Evolutionary conservation across 37 sponge, comb jelly and placozoan species (phyloP), one percentile per base, ranked within the genome.

Genomic region (Theonella swinhoei): DNA sequence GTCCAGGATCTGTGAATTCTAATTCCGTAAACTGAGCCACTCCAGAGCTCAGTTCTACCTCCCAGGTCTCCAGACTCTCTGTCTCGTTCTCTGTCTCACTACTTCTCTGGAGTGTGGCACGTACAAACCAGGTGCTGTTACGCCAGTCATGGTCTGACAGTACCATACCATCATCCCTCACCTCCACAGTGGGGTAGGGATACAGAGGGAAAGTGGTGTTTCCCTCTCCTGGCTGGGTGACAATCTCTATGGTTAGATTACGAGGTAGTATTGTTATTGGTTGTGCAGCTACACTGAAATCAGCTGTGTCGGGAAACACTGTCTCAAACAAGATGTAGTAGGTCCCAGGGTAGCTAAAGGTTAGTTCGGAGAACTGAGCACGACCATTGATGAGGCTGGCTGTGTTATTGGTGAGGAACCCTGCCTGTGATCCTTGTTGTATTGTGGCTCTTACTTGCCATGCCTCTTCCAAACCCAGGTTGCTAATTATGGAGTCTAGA

Each of bases 61-160:
- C 76, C 88, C 88, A 87, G 24, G 40, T 31, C 34, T 67, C n/a
- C 22, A n/a, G 32, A 5, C 19, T 36, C n/a, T n/a, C n/a, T n/a
- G n/a, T n/a, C n/a, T n/a, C n/a, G n/a, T n/a, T n/a, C n/a, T n/a
- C n/a, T n/a, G n/a, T n/a, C 0, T 63, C 37, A 2, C 29, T 14
- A 3, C 26, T 26, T 42, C n/a, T 47, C 36, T 34, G 24, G 8
- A 79, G 32, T 20, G n/a, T 40, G 14, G 82, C 77, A 54, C 23
- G 26, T 37, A 79, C 75, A 47, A 73, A 75, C 95, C 95, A 94
- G 1, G 54, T 66, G 37, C 76, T 80, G 65, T 88, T 91, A 29
- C 88, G 84, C 95, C 91, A 91, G 5, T 60, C 77, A 30, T 77
- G 82, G 23, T 94, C 91, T 26, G n/a, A 63, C 25, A 91, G 74